Evolutionary conservation across 2,113 vertebrate species (phyloP).

Genomic region (Cebidichthys violaceus): DNA sequence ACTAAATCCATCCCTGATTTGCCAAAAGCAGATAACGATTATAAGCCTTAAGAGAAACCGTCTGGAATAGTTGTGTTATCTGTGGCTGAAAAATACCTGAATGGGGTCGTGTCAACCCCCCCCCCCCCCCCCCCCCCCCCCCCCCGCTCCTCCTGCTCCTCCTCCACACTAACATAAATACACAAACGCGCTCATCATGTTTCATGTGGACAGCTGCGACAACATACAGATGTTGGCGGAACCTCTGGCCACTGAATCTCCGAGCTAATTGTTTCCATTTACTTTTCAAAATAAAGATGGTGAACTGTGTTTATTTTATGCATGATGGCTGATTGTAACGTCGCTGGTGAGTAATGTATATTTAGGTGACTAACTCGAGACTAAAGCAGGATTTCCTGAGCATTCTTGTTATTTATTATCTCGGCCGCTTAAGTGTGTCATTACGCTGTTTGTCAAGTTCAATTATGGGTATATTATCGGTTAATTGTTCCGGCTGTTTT

Average conservation of each 20-base stretch:
- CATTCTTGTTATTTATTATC: slow-evolving; percentile 58
- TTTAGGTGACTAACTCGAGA: slow-evolving; percentile 51
- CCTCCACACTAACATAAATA: slow-evolving; percentile 36
- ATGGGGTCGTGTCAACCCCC: slow-evolving; percentile 1
- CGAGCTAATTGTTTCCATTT: slow-evolving; percentile 50
- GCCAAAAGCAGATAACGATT: neutral
- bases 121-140: neutral
- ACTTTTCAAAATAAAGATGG: slow-evolving; percentile 52
- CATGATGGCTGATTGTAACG: slow-evolving; percentile 58
- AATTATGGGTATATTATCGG: slow-evolving; percentile 31
- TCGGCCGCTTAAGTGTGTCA: slow-evolving; percentile 32
- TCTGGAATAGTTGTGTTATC: neutral
- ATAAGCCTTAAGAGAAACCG: neutral
- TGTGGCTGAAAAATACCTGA: slow-evolving; percentile 1
- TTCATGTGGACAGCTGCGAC: slow-evolving; percentile 58
- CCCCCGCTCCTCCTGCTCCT: neutral
- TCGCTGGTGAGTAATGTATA: slow-evolving; percentile 56
- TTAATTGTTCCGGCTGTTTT: slow-evolving; percentile 36
- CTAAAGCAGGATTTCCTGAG: slow-evolving; percentile 55
- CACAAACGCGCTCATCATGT: slow-evolving; percentile 34
- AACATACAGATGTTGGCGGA: slow-evolving; percentile 61
- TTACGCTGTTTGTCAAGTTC: slow-evolving; percentile 52
- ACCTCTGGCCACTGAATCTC: slow-evolving; percentile 27
- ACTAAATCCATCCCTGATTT: neutral
- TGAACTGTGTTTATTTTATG: slow-evolving; percentile 58